A percentile compares a stretch with the other conserved stretches of the same genome.
phyloP scores from a whole-genome alignment of 1,140 invertebrate genomes.

The Tetragonula clypearis region DNA sequence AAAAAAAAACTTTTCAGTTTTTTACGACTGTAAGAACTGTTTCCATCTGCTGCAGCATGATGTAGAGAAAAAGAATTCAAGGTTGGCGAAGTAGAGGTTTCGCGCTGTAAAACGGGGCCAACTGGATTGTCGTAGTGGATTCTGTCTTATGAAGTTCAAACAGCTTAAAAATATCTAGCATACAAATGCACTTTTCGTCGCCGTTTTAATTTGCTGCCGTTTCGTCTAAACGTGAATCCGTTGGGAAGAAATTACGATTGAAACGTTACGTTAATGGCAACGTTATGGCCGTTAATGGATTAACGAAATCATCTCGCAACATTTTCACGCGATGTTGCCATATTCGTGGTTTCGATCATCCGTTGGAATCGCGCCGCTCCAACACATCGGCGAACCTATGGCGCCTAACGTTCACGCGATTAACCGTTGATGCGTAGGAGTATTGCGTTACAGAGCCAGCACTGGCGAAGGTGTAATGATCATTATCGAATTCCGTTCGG shows the following conservation, averaged over 20 bases:
- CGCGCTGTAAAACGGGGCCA: no score
- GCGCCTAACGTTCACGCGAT: not conserved
- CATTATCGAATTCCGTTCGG: conserved; percentile 37
- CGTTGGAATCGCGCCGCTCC: not conserved
- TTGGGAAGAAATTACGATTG: not conserved
- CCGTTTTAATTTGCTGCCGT: not conserved
- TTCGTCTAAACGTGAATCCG: not conserved
- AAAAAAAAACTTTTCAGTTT: no score
- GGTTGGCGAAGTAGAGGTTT: no score
- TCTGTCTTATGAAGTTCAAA: no score
- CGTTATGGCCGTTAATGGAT: not conserved
- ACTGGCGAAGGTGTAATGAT: not conserved
- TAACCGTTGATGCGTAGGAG: not conserved
- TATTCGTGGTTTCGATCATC: not conserved
- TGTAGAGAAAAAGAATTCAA: no score
- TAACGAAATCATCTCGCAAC: not conserved
- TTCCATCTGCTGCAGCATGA: no score
- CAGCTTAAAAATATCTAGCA: no score
- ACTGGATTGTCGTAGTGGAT: no score
- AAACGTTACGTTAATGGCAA: not conserved
- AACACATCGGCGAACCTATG: not conserved
- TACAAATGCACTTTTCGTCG: no score
- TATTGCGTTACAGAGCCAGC: conserved; percentile 42
- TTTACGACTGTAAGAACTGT: no score
- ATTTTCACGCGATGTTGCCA: not conserved